Base-by-base conservation (phyloP, 2,797 vertebrate species). In the Sardinella longiceps region DNA sequence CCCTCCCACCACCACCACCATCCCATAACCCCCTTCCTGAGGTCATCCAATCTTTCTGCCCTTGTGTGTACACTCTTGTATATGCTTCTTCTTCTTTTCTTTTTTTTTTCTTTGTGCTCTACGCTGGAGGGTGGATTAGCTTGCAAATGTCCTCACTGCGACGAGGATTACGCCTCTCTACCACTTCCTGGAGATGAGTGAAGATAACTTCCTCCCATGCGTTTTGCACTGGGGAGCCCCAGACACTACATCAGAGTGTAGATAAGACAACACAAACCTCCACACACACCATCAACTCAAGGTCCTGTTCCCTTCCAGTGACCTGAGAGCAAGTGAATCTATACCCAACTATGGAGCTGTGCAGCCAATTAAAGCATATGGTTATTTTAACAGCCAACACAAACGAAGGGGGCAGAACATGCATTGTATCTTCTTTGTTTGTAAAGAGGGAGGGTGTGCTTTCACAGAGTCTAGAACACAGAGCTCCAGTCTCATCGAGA, bases 91-190 rank as follows among this genome's bases (percentile, higher is more conserved):
- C n/a, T n/a, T n/a, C n/a, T n/a, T n/a, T n/a, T n/a, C n/a, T n/a
- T n/a, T n/a, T n/a, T n/a, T n/a, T n/a, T n/a, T n/a, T n/a, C n/a
- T 66, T 66, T 30, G n/a, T 12, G 1, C 30, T 33, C 1, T 33
- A 15, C 30, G 70, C 70, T 23, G 7, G 70, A 53, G 56, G 74
- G 43, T 33, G 77, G 43, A 66, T 48, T 80, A 85, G 43, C 45
- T 37, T 53, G 74, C 43, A 80, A 80, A 86, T 81, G 23, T 53
- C 20, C 51, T 53, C 37, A 30, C 77, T 60, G 20, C n/a, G 18
- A 80, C 28, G 60, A n/a, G 56, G 58, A 86, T 81, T 83, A 70
- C 7, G 39, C 43, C n/a, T n/a, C n/a, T n/a, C n/a, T 30, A 80
- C 53, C n/a, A 11, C 53, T 81, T 63, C 83, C 83, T 63, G 33